These are phyloP conservation scores for Lasius platythorax DNA, from an alignment of 2,888 invertebrate genomes.

Conservation along the genomic window DNA sequence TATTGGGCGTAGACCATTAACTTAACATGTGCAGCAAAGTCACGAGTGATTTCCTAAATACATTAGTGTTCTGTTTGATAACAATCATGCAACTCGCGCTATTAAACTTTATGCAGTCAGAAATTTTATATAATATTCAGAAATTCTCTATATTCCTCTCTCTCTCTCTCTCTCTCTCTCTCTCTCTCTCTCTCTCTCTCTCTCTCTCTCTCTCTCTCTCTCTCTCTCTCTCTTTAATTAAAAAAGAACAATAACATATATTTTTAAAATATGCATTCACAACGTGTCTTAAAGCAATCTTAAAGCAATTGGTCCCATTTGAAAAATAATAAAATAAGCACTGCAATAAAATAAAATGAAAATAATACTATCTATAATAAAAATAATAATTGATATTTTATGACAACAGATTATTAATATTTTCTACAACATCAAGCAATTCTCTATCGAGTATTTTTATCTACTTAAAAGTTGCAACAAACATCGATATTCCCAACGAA, in stretches of 20 bases:
- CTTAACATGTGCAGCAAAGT: conserved; percentile 7
- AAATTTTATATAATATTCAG: neutral
- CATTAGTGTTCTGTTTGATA: conserved; percentile 12
- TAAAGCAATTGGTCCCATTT: neutral
- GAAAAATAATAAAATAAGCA: neutral
- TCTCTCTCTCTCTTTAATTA: neutral
- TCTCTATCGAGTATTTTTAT: neutral
- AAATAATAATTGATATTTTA: neutral
- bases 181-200: too few species aligned
- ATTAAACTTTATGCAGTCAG: neutral
- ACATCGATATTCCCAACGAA: neutral
- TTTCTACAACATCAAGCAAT: neutral
- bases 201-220: too few species aligned
- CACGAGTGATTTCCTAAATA: conserved; percentile 20
- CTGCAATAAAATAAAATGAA: neutral
- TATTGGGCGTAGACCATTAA: neutral
- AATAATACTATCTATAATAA: neutral
- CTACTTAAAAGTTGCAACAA: neutral
- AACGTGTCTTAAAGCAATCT: neutral
- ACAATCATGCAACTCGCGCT: conserved; percentile 16
- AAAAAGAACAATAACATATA: neutral
- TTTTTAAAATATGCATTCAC: neutral
- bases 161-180: too few species aligned
- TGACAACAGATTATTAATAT: neutral
- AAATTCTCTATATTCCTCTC: neutral